These are phyloP conservation scores for rat (Rattus norvegicus) DNA, from an alignment of 2,113 vertebrate species.

Conservation along the genomic window GRCr8 NC_086027.1:82115501-82116000, in stretches of 20 bases:
- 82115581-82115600: constrained; percentile 26
- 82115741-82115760: constrained; percentile 78
- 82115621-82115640: background rate
- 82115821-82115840: constrained; percentile 25
- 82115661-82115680: constrained; percentile 7
- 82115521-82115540: constrained; percentile 73
- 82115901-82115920: constrained; percentile 9
- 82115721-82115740: constrained; percentile 78
- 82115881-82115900: background rate
- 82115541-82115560: constrained; percentile 71
- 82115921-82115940: background rate
- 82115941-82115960: background rate
- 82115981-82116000: background rate
- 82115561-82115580: constrained; percentile 80
- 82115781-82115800: constrained; percentile 65
- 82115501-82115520: constrained; percentile 72
- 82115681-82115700: constrained; percentile 46
- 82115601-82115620: constrained; percentile 4
- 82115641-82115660: constrained; percentile 35
- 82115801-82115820: constrained; percentile 59
- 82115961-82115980: background rate
- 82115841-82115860: background rate
- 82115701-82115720: constrained; percentile 80
- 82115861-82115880: background rate
- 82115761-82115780: constrained; percentile 52